Evolutionary conservation across 2,113 vertebrate species (phyloP), one percentile per base, ranked within the genome.

Genomic region (Morone saxatilis): DNA sequence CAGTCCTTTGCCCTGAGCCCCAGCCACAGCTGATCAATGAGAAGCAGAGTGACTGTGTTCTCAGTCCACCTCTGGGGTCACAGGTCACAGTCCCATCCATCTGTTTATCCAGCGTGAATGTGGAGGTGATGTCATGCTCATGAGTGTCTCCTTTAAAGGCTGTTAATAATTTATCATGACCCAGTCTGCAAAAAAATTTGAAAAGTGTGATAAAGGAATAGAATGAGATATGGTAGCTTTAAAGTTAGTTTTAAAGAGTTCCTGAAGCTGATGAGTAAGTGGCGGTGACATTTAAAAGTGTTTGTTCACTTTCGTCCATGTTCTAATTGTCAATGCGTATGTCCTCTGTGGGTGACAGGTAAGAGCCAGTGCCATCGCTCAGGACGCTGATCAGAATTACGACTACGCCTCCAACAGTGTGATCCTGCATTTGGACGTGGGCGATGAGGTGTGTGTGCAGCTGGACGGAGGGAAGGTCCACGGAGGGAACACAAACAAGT

Each of bases 351-450:
- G 73, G 73, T 88, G 76, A 91, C 93, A 96, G 95, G 95, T 96
- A 65, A 93, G 94, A 94, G 95, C 95, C 90, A 96, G 95, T n/a
- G 95, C 95, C 88, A 96, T 96, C 50, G 95, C 95, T 92, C 95
- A 96, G 91, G 95, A 96, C 5, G 95, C 95, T 12, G 95, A 96
- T 92, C 97, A 98, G 94, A 98, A 98, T 94, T 98, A 98, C 40
- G 97, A 98, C 96, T 98, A 98, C 0, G 97, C 97, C 71, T 97
- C 97, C 91, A 98, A 98, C 95, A 97, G 96, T 47, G 97, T 97
- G 88, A 97, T 98, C 94, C 95, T 98, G 92, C 98, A 98, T 89
- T 94, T 99, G 92, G 98, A 98, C 31, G 97, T 97, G 75, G 98
- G 98, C 0, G 98, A 99, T 16, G 98, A 99, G 92, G 97, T 99